phyloP scores from a whole-genome alignment of 2,888 invertebrate genomes.

The Caenorhabditis sp. region DNA sequence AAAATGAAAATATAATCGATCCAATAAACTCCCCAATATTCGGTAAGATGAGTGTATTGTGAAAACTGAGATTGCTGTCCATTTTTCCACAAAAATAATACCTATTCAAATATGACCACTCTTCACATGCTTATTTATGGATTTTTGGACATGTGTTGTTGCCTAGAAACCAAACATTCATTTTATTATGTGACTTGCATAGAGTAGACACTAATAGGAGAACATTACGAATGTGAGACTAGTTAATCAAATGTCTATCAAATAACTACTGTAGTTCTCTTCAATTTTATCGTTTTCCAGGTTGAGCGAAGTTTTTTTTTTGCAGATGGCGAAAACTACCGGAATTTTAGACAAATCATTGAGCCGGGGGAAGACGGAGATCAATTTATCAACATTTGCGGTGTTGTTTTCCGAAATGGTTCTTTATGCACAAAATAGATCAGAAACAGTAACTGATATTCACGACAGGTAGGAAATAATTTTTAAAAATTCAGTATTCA shows the following conservation, averaged over 20 bases:
- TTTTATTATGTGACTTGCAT: background rate
- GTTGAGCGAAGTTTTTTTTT: background rate
- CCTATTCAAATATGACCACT: background rate
- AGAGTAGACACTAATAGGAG: too few relatives aligned
- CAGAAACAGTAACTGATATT: conserved; percentile 90
- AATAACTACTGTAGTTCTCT: too few relatives aligned
- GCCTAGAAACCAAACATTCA: conserved; percentile 2
- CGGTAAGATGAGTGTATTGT: conserved; percentile 25
- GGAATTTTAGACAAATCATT: conserved; percentile 68
- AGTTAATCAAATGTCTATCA: too few relatives aligned
- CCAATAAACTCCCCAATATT: conserved; percentile 36
- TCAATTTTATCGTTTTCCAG: background rate
- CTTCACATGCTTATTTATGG: background rate
- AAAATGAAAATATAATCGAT: background rate
- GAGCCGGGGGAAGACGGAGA: conserved; percentile 68
- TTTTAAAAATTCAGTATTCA: too few relatives aligned
- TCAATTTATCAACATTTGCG: conserved; percentile 79
- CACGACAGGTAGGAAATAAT: conserved; percentile 80
- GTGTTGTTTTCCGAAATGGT: conserved; percentile 96
- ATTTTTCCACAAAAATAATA: background rate
- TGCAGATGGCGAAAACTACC: conserved; percentile 49
- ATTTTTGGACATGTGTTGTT: background rate
- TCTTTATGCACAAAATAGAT: conserved; percentile 89
- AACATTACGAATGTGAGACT: too few relatives aligned
- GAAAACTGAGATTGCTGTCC: conserved; percentile 8